Base-by-base conservation (phyloP, 2,888 invertebrate genomes). In the Dermolepida albohirtum region DNA sequence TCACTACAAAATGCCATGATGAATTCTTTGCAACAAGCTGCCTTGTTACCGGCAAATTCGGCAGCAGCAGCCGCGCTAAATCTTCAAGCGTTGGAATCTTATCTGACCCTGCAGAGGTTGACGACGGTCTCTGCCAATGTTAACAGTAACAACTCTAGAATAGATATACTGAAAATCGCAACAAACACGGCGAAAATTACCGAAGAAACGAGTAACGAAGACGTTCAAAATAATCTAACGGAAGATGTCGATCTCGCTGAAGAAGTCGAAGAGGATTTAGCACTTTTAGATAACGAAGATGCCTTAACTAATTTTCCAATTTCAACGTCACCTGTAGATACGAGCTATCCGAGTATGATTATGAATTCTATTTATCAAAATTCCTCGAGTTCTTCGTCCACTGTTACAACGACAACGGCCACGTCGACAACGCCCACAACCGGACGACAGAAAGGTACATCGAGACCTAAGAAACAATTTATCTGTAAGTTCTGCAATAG, bases 401-500 rank as follows among this genome's bases (percentile, higher is more conserved):
- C 71, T 10, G 70, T 63, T 83, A 85, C 5, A 84, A 85, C 17
- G 49, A 72, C 57, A 52, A 85, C 84, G 27, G 78, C 83, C 17
- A 84, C 85, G 76, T 84, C 84, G 74, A 82, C 85, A 74, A 83
- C 85, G 51, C 69, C 70, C 11, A 52, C 68, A 2, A 49, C 70
- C 1, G 66, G 67, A 10, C 40, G 59, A 7, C 64, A 68, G 44
- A 69, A 69, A 40, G 66, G 66, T 16, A 43, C 62, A 5, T 69
- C 69, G 14, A 87, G 97, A 72, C 96, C 97, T 14, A 97, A 97
- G 83, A 98, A 98, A 82, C 97, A 98, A 84, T 98, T 97, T 84
- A 98, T 98, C 80, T 98, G 98, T 86, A 96, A 96, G 85, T 98
- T 95, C 85, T 98, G 98, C 83, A 94, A 95, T 83, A 89, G 98